phyloP scores from a whole-genome alignment of 2,113 vertebrate species.

The Romanogobio albipinnatus region DNA sequence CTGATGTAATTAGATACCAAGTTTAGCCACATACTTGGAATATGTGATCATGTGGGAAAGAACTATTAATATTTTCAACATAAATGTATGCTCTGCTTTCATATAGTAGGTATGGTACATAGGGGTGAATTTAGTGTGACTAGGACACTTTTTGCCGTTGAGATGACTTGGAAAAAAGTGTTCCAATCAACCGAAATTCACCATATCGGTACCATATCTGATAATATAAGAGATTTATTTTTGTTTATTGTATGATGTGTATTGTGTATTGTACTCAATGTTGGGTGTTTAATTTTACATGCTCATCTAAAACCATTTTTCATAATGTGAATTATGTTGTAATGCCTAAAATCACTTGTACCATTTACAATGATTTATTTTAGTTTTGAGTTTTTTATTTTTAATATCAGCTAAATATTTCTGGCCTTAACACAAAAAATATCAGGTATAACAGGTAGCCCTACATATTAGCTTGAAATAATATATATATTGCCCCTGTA shows the following conservation, averaged over 20 bases:
- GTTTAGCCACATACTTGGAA: background rate
- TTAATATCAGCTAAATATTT: too few relatives aligned
- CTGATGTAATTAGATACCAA: slow-evolving; percentile 21
- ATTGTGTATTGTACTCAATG: background rate
- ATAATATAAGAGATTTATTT: background rate
- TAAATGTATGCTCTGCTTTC: background rate
- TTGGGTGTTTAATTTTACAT: background rate
- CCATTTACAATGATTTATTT: background rate
- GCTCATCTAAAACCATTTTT: too few relatives aligned
- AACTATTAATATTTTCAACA: background rate
- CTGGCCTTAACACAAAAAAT: background rate
- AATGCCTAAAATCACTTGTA: background rate
- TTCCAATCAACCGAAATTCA: too few relatives aligned
- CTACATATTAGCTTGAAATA: background rate
- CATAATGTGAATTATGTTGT: background rate
- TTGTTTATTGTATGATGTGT: background rate
- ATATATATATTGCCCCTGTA: background rate
- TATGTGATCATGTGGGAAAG: background rate
- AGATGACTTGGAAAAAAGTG: too few relatives aligned
- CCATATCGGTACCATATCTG: background rate
- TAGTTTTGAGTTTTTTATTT: background rate
- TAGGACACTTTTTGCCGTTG: too few relatives aligned
- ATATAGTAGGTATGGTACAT: background rate
- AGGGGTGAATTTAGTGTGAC: too few relatives aligned
- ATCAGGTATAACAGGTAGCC: background rate